phyloP scores from a whole-genome alignment of 35 echinoderm and acorn worm species.

The Apostichopus californicus region DNA sequence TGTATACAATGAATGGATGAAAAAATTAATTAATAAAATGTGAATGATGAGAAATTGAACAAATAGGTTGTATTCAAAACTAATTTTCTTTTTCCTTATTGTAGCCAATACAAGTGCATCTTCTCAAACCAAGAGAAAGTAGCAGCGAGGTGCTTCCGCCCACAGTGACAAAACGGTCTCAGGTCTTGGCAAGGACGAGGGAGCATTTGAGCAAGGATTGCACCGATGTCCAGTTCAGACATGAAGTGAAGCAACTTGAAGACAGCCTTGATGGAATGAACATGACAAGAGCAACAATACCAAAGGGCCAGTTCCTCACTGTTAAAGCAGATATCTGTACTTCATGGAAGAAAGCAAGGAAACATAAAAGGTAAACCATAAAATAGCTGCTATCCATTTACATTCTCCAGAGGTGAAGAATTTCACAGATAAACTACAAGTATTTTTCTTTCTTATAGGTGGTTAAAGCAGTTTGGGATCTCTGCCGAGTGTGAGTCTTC shows the following conservation, averaged over 20 bases:
- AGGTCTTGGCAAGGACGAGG: background rate
- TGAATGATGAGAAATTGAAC: no score
- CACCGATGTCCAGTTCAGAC: conserved; percentile 2
- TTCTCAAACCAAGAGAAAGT: background rate
- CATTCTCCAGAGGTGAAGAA: no score
- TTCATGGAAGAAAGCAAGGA: conserved; percentile 34
- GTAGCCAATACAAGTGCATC: conserved; percentile 21
- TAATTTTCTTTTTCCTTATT: no score
- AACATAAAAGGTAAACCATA: no score
- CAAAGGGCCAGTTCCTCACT: conserved; percentile 30
- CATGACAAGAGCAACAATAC: background rate
- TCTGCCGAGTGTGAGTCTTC: no score
- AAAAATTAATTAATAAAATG: no score
- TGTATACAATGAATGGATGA: no score
- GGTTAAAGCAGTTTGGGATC: no score
- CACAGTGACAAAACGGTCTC: background rate
- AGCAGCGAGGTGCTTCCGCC: background rate
- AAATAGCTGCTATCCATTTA: no score
- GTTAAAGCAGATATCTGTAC: conserved; percentile 29
- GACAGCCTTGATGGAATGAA: conserved; percentile 1
- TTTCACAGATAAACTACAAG: no score
- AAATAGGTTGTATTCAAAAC: no score
- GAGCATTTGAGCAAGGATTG: conserved; percentile 28
- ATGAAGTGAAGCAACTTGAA: conserved; percentile 29
- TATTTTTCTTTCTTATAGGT: no score